phyloP scores from a whole-genome alignment of 2,113 vertebrate genomes.

The Ondatra zibethicus region DNA sequence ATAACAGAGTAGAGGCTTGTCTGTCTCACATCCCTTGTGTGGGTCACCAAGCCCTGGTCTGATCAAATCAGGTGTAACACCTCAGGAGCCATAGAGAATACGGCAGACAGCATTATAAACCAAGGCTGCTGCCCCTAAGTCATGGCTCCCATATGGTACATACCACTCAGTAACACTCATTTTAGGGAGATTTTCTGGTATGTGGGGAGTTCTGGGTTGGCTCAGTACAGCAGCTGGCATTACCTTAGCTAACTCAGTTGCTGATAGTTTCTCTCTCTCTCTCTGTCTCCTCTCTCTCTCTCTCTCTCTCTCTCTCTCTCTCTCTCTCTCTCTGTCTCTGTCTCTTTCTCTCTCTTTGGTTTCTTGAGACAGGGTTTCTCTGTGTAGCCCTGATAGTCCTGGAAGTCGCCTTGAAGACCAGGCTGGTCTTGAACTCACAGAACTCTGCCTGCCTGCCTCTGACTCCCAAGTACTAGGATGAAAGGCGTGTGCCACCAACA shows the following conservation, averaged over 20 bases:
- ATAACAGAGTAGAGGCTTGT: background rate
- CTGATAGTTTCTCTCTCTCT: background rate
- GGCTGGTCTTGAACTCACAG: background rate
- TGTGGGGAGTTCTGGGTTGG: background rate
- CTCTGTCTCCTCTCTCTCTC: too few species aligned
- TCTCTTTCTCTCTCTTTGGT: background rate
- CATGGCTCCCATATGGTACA: background rate
- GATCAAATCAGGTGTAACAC: background rate
- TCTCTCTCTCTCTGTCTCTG: too few species aligned
- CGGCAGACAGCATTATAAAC: accelerated
- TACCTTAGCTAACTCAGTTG: background rate
- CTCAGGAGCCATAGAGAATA: background rate
- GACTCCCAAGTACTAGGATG: background rate
- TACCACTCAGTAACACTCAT: background rate
- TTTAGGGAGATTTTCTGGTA: background rate
- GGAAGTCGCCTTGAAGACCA: background rate
- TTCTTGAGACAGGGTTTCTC: background rate
- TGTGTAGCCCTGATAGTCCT: background rate
- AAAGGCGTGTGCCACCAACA: background rate
- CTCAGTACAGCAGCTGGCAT: background rate
- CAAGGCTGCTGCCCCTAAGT: background rate
- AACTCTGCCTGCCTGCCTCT: background rate
- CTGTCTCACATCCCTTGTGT: background rate
- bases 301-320: too few species aligned
- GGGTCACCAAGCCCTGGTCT: background rate